These are phyloP conservation scores for Zeuzera pyrina DNA, from an alignment of 2,888 invertebrate genomes.

Conservation along the genomic window DNA sequence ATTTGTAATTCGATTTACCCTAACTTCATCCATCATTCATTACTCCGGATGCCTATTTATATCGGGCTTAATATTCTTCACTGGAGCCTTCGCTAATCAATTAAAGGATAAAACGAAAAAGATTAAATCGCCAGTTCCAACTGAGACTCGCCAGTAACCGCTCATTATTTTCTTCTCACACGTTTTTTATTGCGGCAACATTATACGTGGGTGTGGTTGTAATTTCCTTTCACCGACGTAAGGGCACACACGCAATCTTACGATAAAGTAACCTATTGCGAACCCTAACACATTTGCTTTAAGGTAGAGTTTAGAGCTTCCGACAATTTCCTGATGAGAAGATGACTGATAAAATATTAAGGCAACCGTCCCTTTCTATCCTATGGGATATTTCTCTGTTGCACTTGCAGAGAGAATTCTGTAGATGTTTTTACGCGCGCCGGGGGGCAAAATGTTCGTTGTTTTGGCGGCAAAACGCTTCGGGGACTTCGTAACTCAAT, in stretches of 20 bases:
- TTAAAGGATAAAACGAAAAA: slow-evolving; percentile 55
- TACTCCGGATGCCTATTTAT: slow-evolving; percentile 21
- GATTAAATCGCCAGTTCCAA: slow-evolving; percentile 45
- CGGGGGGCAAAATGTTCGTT: slow-evolving; percentile 71
- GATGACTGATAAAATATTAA: slow-evolving; percentile 71
- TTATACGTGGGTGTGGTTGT: slow-evolving; percentile 74
- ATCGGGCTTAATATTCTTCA: slow-evolving; percentile 26
- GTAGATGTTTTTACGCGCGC: slow-evolving; percentile 69
- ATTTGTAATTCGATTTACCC: slow-evolving; percentile 57
- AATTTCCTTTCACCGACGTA: slow-evolving; percentile 73
- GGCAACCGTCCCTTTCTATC: slow-evolving; percentile 59
- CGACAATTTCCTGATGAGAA: slow-evolving; percentile 43
- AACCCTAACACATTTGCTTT: slow-evolving; percentile 11
- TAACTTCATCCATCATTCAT: slow-evolving; percentile 62
- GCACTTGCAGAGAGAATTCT: slow-evolving; percentile 37
- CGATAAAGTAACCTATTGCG: slow-evolving; percentile 21
- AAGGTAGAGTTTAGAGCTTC: slow-evolving; percentile 26
- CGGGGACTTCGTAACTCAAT: slow-evolving; percentile 69
- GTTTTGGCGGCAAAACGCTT: slow-evolving; percentile 74
- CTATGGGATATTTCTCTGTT: slow-evolving; percentile 43
- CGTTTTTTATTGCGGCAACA: slow-evolving; percentile 72
- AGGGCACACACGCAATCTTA: slow-evolving; percentile 69
- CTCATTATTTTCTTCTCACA: slow-evolving; percentile 73
- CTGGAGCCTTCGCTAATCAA: slow-evolving; percentile 56
- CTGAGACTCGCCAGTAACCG: slow-evolving; percentile 66